Conservation (phyloP, 2,888 invertebrate genomes). For the Agrenia bidenticulata region DNA sequence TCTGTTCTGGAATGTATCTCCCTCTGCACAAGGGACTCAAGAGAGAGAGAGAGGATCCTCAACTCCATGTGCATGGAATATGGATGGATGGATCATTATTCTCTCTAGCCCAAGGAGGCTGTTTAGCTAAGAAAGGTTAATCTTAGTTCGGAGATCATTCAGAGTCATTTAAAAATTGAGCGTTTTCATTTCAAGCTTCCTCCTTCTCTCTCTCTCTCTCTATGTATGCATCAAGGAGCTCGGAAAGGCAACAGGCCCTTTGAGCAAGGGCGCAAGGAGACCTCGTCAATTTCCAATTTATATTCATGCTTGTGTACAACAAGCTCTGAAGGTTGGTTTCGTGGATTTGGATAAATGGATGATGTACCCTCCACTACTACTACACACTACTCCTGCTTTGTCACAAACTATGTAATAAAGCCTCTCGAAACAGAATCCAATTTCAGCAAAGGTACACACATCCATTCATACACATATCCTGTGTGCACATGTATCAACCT, state of each 20-base stretch:
- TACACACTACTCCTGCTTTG: no score
- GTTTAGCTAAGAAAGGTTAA: no score
- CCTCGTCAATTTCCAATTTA: constrained; percentile 24
- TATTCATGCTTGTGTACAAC: constrained; percentile 17
- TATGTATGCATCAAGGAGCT: constrained; percentile 2
- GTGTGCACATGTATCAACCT: neutral
- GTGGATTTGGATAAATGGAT: no score
- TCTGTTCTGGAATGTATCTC: no score
- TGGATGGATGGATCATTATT: no score
- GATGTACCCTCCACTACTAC: no score
- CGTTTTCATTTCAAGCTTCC: neutral
- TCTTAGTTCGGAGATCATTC: constrained; percentile 2
- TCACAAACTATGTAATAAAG: no score
- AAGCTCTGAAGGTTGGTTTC: neutral
- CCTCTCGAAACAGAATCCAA: constrained; percentile 10
- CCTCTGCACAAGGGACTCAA: no score
- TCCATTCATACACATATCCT: neutral
- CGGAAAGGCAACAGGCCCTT: constrained; percentile 14
- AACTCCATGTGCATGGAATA: no score
- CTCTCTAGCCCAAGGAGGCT: no score
- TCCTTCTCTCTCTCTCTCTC: neutral
- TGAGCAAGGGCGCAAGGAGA: neutral
- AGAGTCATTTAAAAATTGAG: constrained; percentile 9
- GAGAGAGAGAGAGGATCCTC: no score
- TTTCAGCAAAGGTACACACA: constrained; percentile 5